These are phyloP conservation scores for Nannobrachium achirus DNA, from an alignment of 2,113 vertebrate species.

Conservation along the genomic window DNA sequence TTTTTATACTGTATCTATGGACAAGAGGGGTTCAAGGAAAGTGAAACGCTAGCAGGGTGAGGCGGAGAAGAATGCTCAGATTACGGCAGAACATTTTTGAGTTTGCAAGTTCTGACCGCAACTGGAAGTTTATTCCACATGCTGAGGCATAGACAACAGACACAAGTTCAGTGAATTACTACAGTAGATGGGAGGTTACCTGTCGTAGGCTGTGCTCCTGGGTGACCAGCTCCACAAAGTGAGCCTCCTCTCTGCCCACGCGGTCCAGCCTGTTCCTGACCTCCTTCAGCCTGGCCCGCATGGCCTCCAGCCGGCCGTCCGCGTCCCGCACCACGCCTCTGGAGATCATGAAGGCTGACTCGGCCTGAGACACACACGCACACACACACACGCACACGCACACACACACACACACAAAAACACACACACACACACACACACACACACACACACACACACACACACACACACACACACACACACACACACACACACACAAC, in stretches of 20 bases:
- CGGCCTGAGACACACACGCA: slow-evolving; percentile 81
- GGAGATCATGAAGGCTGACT: slow-evolving; percentile 93
- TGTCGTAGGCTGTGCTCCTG: slow-evolving; percentile 93
- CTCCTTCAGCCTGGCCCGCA: slow-evolving; percentile 90
- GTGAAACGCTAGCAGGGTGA: too few relatives aligned
- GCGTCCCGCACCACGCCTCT: slow-evolving; percentile 91
- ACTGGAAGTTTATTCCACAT: neutral
- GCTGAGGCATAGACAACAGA: too few relatives aligned
- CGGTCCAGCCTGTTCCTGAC: slow-evolving; percentile 92
- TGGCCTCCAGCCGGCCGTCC: slow-evolving; percentile 83
- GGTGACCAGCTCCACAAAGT: slow-evolving; percentile 93
- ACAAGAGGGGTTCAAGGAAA: too few relatives aligned
- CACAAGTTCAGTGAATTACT: neutral
- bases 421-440: neutral
- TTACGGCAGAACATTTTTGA: too few relatives aligned
- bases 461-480: neutral
- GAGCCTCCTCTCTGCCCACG: slow-evolving; percentile 91
- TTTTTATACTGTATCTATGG: too few relatives aligned
- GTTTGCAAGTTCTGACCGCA: too few relatives aligned
- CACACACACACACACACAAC: neutral
- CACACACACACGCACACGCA: too few relatives aligned
- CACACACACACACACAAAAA: neutral
- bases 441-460: neutral
- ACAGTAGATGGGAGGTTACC: slow-evolving; percentile 72
- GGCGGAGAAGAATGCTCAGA: too few relatives aligned